Base-by-base conservation (phyloP, 92 coral and sea anemone genomes). In the Bergia puertoricense region DNA sequence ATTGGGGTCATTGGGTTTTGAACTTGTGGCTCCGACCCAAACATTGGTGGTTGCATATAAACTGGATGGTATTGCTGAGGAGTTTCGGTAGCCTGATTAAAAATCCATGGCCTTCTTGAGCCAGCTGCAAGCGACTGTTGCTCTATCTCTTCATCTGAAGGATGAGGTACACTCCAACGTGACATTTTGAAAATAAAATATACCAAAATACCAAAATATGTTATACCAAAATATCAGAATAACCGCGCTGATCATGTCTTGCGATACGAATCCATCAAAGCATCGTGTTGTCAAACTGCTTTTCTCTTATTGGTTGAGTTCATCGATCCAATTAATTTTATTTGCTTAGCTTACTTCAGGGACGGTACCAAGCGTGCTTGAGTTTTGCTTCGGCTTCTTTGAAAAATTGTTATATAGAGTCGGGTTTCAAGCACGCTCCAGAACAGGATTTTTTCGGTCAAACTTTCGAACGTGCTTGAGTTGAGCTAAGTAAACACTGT, bases 261-360 rank as follows among this genome's bases (percentile, higher is more conserved):
- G 37, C 80, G 14, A 44, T 76, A 46, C 62, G 15, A 77, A 77
- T 77, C 81, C 65, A 77, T 42, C 81, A 77, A 41, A 76, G 8
- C 56, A 41, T 76, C n/a, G 51, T 77, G 62, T 77, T 76, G 81
- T n/a, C 62, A 77, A 77, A 77, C 81, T 77, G 62, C 36, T 77
- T 77, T 77, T 77, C 81, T 77, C 59, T 46, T 46, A 77, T 45
- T 77, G 81, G 81, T 77, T 46, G 81, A 77, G 37, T 77, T 77
- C 38, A 77, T 44, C 40, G 59, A 77, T 77, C 62, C 40, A 45
- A 45, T 77, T 44, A 77, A 46, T 76, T 79, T 54, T 79, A 71
- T 51, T 51, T 79, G 3, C 69, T 79, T 37, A 79, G 71, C 46
- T 56, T 79, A 79, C 83, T 37, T 79, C 85, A 81, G 85, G 85